A percentile compares a stretch with the other conserved stretches of the same genome.
These are phyloP conservation scores for Drosophila murphyi DNA, from an alignment of 1,140 invertebrate genomes.

Conservation along the genomic window DNA sequence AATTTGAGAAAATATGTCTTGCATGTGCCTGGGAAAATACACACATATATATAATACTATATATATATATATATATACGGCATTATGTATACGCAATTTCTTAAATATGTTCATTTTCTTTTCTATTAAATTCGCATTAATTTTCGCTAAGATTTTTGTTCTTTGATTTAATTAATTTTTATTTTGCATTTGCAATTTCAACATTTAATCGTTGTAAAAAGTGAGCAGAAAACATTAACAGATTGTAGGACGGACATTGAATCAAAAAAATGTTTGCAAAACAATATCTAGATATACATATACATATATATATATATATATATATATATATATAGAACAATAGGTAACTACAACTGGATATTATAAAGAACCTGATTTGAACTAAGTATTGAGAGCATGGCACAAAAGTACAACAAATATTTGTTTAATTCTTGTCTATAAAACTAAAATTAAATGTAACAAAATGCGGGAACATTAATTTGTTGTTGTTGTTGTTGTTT, in stretches of 20 bases:
- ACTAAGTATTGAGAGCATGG: constrained; percentile 41
- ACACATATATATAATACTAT: constrained; percentile 6
- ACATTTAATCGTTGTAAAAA: constrained; percentile 30
- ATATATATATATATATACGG: not conserved
- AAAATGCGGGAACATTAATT: constrained; percentile 9
- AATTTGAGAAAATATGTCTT: constrained; percentile 50
- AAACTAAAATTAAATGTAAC: constrained; percentile 18
- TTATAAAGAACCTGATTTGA: constrained; percentile 46
- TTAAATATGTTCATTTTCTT: constrained; percentile 33
- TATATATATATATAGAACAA: not conserved
- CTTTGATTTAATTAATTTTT: constrained; percentile 4
- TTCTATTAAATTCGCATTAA: constrained; percentile 69
- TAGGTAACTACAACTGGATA: constrained; percentile 22
- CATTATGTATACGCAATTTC: constrained; percentile 41
- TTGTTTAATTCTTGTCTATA: not conserved
- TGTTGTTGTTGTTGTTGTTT: constrained; percentile 6
- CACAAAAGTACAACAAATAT: constrained; percentile 43
- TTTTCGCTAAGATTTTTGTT: constrained; percentile 50
- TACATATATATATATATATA: no score
- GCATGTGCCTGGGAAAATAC: constrained; percentile 45
- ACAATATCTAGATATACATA: constrained; percentile 4
- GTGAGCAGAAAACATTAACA: constrained; percentile 60
- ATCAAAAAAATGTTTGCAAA: constrained; percentile 62
- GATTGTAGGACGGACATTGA: constrained; percentile 74
- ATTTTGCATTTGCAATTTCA: constrained; percentile 23